Evolutionary conservation across 2,113 vertebrate genomes (phyloP).

Genomic region (Sciurus niger): DNA sequence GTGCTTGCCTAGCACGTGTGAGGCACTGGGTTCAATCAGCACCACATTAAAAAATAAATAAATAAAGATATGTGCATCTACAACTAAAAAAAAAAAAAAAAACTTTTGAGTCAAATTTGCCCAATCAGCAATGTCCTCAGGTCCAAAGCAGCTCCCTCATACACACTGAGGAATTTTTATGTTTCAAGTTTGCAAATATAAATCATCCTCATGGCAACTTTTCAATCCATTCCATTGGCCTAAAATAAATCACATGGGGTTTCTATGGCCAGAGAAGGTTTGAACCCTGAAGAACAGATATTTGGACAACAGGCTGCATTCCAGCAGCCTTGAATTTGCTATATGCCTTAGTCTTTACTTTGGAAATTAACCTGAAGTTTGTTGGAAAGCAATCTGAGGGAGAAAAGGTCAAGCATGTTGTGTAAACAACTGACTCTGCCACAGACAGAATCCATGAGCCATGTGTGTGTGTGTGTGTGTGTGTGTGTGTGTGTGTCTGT

Average conservation of each 20-base stretch:
- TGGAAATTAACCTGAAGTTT: not conserved
- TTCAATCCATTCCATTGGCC: not conserved
- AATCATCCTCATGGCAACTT: not conserved
- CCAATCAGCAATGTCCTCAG: not conserved
- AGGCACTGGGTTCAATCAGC: no score
- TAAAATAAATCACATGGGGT: not conserved
- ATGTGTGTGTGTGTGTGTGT: no score
- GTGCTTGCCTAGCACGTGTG: no score
- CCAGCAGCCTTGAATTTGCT: not conserved
- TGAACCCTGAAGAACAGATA: not conserved
- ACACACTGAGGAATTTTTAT: not conserved
- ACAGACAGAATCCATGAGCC: not conserved
- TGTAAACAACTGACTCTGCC: not conserved
- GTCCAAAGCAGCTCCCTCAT: not conserved
- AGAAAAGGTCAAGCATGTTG: not conserved
- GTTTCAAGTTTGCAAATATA: not conserved
- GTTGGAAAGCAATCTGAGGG: not conserved
- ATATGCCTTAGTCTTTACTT: not conserved
- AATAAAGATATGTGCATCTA: no score
- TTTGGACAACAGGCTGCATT: not conserved
- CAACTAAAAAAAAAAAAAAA: no score
- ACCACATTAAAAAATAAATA: no score
- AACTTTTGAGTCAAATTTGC: not conserved
- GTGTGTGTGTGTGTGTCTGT: no score
- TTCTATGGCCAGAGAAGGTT: not conserved